Conservation (phyloP, 1,140 invertebrate species). For the Drosophila mojavensis region DNA sequence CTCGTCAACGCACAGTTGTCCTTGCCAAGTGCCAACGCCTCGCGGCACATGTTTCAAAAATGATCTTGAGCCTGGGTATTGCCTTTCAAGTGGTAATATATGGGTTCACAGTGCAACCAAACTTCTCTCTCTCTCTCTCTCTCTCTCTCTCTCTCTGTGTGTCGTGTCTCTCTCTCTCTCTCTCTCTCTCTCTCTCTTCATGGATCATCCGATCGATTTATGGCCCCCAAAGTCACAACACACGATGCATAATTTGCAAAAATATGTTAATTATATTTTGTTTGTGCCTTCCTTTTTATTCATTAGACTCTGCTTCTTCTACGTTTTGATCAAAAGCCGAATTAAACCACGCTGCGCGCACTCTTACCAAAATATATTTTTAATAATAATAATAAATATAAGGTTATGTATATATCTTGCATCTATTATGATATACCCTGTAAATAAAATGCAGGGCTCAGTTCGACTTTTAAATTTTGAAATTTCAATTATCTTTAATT, state of each 20-base stretch:
- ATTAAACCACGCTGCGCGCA: not conserved
- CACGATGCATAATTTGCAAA: conserved; percentile 63
- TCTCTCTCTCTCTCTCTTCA: not conserved
- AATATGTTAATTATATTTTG: conserved; percentile 65
- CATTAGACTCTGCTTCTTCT: conserved; percentile 3
- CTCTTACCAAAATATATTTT: not conserved
- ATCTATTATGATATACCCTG: not conserved
- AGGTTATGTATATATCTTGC: conserved; percentile 8
- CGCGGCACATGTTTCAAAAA: conserved; percentile 1
- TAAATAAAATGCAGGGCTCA: not conserved
- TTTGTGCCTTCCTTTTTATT: conserved; percentile 27
- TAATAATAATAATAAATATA: conserved; percentile 2
- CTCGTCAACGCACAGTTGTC: conserved; percentile 47
- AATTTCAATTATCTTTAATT: no score
- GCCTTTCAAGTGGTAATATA: not conserved
- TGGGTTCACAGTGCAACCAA: not conserved
- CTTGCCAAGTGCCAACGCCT: conserved; percentile 75
- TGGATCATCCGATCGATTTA: conserved; percentile 50
- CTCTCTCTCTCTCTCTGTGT: not conserved
- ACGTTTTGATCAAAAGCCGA: conserved; percentile 12
- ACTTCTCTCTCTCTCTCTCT: not conserved
- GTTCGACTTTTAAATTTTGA: no score
- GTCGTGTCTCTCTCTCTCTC: not conserved
- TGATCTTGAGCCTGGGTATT: conserved; percentile 5
- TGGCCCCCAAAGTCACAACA: conserved; percentile 34